These are phyloP conservation scores for Neostethus bicornis DNA, from an alignment of 2,797 vertebrate species.

Conservation along the genomic window DNA sequence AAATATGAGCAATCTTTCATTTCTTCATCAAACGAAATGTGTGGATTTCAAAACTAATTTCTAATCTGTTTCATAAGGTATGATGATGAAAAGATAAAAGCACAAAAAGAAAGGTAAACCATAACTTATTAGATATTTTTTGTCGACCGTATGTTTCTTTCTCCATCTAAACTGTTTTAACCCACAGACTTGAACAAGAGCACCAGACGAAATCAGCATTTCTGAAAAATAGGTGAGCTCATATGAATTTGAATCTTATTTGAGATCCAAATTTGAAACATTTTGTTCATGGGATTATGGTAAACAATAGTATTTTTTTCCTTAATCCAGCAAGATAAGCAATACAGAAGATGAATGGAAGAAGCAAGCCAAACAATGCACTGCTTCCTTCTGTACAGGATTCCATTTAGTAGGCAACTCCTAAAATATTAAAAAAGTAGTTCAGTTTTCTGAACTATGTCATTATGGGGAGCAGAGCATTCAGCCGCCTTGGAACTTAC, in stretches of 20 bases:
- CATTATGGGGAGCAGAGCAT: too few relatives aligned
- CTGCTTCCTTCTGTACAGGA: not conserved
- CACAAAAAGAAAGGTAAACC: slow-evolving; percentile 86
- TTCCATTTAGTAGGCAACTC: not conserved
- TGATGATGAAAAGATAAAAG: slow-evolving; percentile 89
- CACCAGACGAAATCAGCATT: slow-evolving; percentile 51
- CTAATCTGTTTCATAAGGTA: slow-evolving; percentile 76
- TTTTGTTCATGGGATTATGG: not conserved
- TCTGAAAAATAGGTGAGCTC: slow-evolving; percentile 74
- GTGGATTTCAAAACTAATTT: slow-evolving; percentile 4
- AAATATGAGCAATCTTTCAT: too few relatives aligned
- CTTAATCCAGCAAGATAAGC: too few relatives aligned
- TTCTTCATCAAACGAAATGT: not conserved
- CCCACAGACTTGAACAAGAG: slow-evolving; percentile 73
- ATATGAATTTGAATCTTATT: not conserved
- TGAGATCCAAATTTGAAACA: not conserved
- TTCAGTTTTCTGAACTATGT: too few relatives aligned
- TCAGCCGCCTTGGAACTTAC: too few relatives aligned
- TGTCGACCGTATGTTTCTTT: not conserved
- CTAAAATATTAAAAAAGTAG: slow-evolving; percentile 14
- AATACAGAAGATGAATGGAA: too few relatives aligned
- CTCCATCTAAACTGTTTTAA: not conserved
- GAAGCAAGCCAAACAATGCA: not conserved
- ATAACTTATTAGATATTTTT: not conserved
- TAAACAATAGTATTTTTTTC: too few relatives aligned